Conservation (phyloP, 2,888 invertebrate genomes). For the Phaonia tiefii region DNA sequence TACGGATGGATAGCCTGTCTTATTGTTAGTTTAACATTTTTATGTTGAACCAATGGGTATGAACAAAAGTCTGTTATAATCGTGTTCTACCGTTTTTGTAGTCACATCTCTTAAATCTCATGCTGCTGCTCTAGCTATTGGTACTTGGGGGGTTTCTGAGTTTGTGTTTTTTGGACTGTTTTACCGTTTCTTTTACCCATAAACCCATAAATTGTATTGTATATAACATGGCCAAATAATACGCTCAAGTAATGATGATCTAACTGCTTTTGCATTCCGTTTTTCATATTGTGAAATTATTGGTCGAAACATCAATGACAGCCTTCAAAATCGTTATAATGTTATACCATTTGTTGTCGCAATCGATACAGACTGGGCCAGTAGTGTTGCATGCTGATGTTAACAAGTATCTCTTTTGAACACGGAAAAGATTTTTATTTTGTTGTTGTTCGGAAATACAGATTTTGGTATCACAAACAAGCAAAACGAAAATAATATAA, state of each 20-base stretch:
- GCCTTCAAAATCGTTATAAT: conserved; percentile 33
- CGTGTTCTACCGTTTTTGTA: conserved; percentile 20
- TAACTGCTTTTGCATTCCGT: conserved; percentile 38
- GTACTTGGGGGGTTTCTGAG: not conserved
- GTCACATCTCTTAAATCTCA: conserved; percentile 8
- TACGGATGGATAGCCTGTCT: conserved; percentile 39
- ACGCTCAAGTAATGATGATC: conserved; percentile 43
- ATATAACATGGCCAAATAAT: conserved; percentile 49
- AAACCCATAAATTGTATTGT: conserved; percentile 74
- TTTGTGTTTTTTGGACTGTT: conserved; percentile 43
- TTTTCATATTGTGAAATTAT: conserved; percentile 10
- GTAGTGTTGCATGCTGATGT: conserved; percentile 29
- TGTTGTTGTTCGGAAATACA: not conserved
- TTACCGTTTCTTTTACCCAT: conserved; percentile 74
- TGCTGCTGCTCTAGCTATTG: not conserved
- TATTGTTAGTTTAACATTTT: conserved; percentile 25
- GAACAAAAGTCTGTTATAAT: conserved; percentile 11
- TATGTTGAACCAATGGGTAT: not conserved
- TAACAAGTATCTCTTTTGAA: not conserved
- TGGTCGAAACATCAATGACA: conserved; percentile 20
- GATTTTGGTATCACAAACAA: not conserved
- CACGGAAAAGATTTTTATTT: not conserved
- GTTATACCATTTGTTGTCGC: conserved; percentile 39
- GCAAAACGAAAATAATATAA: no score
- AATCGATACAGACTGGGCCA: not conserved